Evolutionary conservation across 2,113 vertebrate species (phyloP).

Genomic region (Scalopus aquaticus): DNA sequence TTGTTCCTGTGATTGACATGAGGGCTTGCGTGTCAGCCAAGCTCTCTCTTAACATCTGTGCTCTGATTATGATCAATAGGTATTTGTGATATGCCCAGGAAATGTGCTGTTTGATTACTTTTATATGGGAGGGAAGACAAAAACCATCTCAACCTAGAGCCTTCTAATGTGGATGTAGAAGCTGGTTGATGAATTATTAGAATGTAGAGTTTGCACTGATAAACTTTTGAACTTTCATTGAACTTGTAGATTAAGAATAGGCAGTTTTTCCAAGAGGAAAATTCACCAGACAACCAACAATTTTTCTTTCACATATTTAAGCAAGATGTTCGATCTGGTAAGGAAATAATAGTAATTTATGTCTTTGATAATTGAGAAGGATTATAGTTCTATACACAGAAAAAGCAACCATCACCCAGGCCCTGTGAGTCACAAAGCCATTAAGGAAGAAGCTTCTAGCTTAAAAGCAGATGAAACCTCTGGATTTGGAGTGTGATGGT

Average conservation of each 20-base stretch:
- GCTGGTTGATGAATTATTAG: conserved; percentile 80
- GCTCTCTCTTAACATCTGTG: conserved; percentile 62
- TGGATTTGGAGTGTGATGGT: conserved; percentile 47
- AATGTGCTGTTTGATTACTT: conserved; percentile 82
- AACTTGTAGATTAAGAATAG: conserved; percentile 85
- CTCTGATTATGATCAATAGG: conserved; percentile 81
- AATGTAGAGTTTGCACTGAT: conserved; percentile 81
- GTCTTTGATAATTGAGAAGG: conserved; percentile 87
- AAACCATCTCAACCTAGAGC: conserved; percentile 74
- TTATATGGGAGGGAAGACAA: conserved; percentile 68
- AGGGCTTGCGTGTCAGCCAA: conserved; percentile 47
- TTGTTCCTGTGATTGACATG: conserved; percentile 75
- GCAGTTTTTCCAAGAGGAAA: conserved; percentile 85
- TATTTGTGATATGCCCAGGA: conserved; percentile 68
- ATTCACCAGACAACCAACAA: conserved; percentile 86
- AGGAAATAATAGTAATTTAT: conserved; percentile 89
- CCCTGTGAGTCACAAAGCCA: conserved; percentile 80
- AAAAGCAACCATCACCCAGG: conserved; percentile 79
- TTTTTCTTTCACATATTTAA: conserved; percentile 88
- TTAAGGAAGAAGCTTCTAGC: conserved; percentile 81
- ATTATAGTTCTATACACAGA: conserved; percentile 84
- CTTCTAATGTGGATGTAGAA: conserved; percentile 76
- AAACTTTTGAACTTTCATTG: conserved; percentile 88
- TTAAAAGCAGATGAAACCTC: conserved; percentile 77
- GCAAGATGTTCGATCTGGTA: conserved; percentile 83